Evolutionary conservation across 2,797 vertebrate species (phyloP).

Genomic region (Sparidentex hasta): DNA sequence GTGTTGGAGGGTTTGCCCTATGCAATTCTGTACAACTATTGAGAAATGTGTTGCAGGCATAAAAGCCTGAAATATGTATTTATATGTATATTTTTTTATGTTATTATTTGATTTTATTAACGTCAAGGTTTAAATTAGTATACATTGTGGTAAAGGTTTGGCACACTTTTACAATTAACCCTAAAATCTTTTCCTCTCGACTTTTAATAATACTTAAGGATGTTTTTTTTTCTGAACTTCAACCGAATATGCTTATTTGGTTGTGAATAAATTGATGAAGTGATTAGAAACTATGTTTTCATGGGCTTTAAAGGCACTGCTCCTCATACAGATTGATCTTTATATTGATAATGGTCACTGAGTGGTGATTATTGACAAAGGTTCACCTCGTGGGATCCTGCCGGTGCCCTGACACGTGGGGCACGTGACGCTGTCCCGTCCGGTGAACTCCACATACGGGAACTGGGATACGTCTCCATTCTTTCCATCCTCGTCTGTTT

Average conservation of each 20-base stretch:
- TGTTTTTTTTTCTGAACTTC: background rate
- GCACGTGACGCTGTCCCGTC: slow-evolving; percentile 96
- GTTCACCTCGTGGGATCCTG: slow-evolving; percentile 94
- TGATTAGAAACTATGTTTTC: background rate
- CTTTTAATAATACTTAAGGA: background rate
- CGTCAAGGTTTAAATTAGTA: no score
- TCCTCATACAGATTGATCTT: background rate
- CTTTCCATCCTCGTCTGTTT: slow-evolving; percentile 85
- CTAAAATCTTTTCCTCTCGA: background rate
- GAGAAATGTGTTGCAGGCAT: background rate
- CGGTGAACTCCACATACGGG: slow-evolving; percentile 87
- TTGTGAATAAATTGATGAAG: background rate
- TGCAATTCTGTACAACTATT: background rate
- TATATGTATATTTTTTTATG: no score
- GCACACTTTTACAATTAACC: background rate
- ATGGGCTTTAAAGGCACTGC: background rate
- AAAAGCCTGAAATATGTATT: background rate
- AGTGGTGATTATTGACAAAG: background rate
- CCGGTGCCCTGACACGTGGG: slow-evolving; percentile 98
- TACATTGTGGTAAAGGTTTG: background rate
- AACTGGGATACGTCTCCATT: slow-evolving; percentile 94
- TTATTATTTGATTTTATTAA: no score
- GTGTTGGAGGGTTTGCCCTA: background rate
- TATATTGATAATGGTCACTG: background rate
- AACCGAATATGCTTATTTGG: background rate